Percentiles rank a stretch among this genome's conserved stretches.
Conservation (phyloP, 2,888 invertebrate genomes). For the Thereva nobilitata region DNA sequence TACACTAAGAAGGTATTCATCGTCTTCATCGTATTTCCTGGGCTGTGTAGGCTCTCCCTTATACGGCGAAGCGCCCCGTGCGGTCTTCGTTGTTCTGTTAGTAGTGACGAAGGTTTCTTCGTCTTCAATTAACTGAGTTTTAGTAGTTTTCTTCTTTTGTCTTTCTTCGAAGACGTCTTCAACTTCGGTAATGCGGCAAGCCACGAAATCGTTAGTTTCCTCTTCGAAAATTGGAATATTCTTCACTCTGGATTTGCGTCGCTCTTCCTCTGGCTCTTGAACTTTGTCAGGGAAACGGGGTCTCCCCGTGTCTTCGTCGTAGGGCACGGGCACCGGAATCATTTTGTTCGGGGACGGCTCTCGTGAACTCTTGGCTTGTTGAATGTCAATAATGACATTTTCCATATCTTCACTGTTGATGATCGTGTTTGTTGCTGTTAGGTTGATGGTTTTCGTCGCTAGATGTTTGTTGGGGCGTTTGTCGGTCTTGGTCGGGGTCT, state of each 20-base stretch:
- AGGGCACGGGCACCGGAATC: slow-evolving; percentile 68
- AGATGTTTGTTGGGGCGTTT: slow-evolving; percentile 58
- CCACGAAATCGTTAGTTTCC: slow-evolving; percentile 57
- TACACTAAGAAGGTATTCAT: slow-evolving; percentile 69
- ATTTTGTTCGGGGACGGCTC: slow-evolving; percentile 76
- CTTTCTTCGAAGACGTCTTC: slow-evolving; percentile 58
- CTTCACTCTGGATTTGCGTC: slow-evolving; percentile 56
- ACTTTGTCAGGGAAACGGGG: slow-evolving; percentile 76
- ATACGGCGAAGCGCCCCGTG: slow-evolving; percentile 13
- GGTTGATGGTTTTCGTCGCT: slow-evolving; percentile 62
- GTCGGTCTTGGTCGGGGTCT: slow-evolving; percentile 44
- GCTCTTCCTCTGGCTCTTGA: slow-evolving; percentile 73
- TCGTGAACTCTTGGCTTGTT: slow-evolving; percentile 73
- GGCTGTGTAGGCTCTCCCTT: slow-evolving; percentile 39
- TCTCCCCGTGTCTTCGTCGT: slow-evolving; percentile 63
- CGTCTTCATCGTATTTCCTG: slow-evolving; percentile 62
- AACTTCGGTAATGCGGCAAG: slow-evolving; percentile 62
- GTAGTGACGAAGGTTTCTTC: slow-evolving; percentile 30
- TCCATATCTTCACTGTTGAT: slow-evolving; percentile 62
- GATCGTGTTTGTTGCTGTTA: slow-evolving; percentile 59
- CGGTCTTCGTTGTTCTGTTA: slow-evolving; percentile 42
- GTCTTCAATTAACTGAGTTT: slow-evolving; percentile 44
- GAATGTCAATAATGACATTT: slow-evolving; percentile 70
- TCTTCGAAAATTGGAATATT: slow-evolving; percentile 64
- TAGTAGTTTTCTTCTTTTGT: slow-evolving; percentile 42